phyloP scores from a whole-genome alignment of 2,113 vertebrate species.

The Nycticebus coucang region DNA sequence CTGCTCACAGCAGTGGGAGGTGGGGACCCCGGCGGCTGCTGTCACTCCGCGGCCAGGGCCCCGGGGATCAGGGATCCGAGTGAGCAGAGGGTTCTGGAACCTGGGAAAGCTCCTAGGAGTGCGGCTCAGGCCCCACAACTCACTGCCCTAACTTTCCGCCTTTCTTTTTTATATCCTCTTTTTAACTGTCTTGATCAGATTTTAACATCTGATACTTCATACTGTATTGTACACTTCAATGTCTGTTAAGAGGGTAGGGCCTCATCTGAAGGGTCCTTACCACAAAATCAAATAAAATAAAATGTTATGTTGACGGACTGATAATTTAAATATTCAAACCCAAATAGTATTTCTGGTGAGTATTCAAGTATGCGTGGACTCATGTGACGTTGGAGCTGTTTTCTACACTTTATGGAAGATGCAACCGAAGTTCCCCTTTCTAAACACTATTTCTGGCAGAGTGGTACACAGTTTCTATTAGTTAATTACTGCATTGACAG shows the following conservation, averaged over 20 bases:
- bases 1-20: accelerated
- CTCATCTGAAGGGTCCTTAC: background rate
- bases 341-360: background rate
- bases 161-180: background rate
- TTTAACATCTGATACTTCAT: background rate
- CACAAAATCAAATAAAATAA: background rate
- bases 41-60: accelerated
- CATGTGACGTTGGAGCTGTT: background rate
- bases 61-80: background rate
- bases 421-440: background rate
- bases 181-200: background rate
- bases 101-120: background rate
- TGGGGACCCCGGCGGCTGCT: background rate
- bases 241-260: background rate
- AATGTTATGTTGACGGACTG: background rate
- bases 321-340: background rate
- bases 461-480: background rate
- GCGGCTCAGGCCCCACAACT: background rate
- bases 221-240: no score
- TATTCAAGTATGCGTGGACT: background rate
- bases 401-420: background rate
- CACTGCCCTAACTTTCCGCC: background rate
- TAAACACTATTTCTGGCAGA: background rate
- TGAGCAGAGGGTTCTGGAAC: background rate
- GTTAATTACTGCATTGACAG: background rate